Base-by-base conservation (phyloP, 2,797 vertebrate genomes). In the Pangasius larnaudii region DNA sequence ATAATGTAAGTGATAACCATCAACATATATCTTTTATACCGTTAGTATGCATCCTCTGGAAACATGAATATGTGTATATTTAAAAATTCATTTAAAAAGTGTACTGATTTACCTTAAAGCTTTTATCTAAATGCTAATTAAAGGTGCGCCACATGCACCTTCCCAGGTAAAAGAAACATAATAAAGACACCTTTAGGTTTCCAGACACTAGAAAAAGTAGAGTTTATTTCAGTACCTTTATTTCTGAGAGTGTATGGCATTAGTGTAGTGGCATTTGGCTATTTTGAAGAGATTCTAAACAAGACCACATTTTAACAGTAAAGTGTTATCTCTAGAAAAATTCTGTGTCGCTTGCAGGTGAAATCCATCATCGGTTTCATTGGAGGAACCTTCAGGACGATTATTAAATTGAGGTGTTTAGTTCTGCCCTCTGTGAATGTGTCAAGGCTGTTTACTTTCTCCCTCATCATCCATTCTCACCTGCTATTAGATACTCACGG, bases 361-460 rank as follows among this genome's bases (percentile, higher is more conserved):
- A 87, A 87, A 74, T 42, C 56, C 56, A 61, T 27, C 58, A 33
- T 72, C 36, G 11, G 18, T 56, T 24, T 58, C 13, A 2, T 11
- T 72, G 27, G 16, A 10, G n/a, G 19, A 39, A 39, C 51, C 30
- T 3, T 80, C 14, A 42, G 49, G 71, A 22, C 27, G n/a, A 33
- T 30, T 61, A 42, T 75, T 85, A 46, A 51, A 51, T 78, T 51
- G 30, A 71, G 65, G 42, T 87, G 65, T 24, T 72, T 33, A 86
- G 63, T 69, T 71, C 63, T 69, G 49, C 61, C 65, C 22, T 27
- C 61, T 39, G 85, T 39, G 22, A 58, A 71, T 53, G 36, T 71
- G 65, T 81, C 77, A 59, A 81, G 65, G 33, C 30, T 49, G 79
- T 82, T 87, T 87, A 75, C 69, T 65, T 65, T 83, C 86, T 75